These are phyloP conservation scores for Neria commutata DNA, from an alignment of 2,888 invertebrate genomes.

Conservation along the genomic window DNA sequence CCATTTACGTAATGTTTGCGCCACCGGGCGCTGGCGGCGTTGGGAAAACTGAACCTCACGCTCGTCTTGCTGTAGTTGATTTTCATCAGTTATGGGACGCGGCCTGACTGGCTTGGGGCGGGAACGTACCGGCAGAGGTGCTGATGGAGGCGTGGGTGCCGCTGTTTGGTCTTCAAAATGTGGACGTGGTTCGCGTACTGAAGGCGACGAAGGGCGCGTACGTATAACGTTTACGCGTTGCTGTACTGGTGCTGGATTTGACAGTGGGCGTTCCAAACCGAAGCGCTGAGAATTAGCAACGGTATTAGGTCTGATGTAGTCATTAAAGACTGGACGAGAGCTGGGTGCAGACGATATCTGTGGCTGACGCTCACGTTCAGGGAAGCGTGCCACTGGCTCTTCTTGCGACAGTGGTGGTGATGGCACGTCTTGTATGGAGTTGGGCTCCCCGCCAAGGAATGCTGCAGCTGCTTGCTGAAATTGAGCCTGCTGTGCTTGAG, in stretches of 20 bases:
- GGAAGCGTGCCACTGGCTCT: slow-evolving; percentile 51
- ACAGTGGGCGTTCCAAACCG: slow-evolving; percentile 46
- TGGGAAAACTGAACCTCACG: slow-evolving; percentile 33
- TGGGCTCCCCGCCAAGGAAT: slow-evolving; percentile 49
- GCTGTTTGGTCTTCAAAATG: slow-evolving; percentile 38
- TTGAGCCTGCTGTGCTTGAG: slow-evolving; percentile 57
- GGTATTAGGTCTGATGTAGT: slow-evolving; percentile 49
- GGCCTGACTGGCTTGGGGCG: slow-evolving; percentile 50
- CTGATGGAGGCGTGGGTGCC: slow-evolving; percentile 49
- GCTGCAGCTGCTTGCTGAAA: slow-evolving; percentile 53
- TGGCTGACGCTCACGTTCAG: slow-evolving; percentile 51
- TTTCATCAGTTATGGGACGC: slow-evolving; percentile 56
- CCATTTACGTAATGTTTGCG: slow-evolving; percentile 74
- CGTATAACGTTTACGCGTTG: slow-evolving; percentile 63
- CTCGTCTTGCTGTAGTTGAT: slow-evolving; percentile 54
- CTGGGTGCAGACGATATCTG: slow-evolving; percentile 36
- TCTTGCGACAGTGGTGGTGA: slow-evolving; percentile 52
- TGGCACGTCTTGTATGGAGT: slow-evolving; percentile 62
- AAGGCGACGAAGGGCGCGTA: slow-evolving; percentile 51
- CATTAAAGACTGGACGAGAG: slow-evolving; percentile 48
- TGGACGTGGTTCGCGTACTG: slow-evolving; percentile 56
- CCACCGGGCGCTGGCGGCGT: slow-evolving; percentile 70
- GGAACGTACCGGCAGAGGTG: no score
- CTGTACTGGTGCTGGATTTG: slow-evolving; percentile 65
- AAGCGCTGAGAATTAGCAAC: slow-evolving; percentile 47